Conservation (phyloP, 2,888 invertebrate species). For the Mantis religiosa region DNA sequence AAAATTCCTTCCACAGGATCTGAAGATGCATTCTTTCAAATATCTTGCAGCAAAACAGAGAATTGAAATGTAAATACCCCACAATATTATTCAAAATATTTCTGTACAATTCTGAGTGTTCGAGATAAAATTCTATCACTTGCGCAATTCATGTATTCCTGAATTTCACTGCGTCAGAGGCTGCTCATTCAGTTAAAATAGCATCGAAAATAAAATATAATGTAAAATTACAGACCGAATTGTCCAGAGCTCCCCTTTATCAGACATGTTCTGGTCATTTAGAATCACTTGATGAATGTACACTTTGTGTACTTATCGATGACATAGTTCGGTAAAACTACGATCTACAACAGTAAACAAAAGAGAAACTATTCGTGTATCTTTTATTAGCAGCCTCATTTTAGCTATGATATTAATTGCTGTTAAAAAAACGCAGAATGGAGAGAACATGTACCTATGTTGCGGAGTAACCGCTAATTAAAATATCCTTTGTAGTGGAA, state of each 20-base stretch:
- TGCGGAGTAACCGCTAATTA: background rate
- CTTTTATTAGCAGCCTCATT: background rate
- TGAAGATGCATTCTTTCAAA: too few relatives aligned
- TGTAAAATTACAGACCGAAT: too few relatives aligned
- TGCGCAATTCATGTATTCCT: too few relatives aligned
- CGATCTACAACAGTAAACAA: background rate
- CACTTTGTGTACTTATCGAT: background rate
- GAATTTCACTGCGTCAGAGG: too few relatives aligned
- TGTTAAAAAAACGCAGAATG: background rate
- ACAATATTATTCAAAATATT: too few relatives aligned
- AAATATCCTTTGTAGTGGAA: background rate
- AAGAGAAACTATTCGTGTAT: background rate
- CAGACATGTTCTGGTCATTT: background rate
- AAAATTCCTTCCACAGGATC: too few relatives aligned
- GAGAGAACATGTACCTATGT: background rate
- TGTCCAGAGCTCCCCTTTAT: background rate
- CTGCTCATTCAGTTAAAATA: too few relatives aligned
- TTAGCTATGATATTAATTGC: background rate
- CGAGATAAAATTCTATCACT: too few relatives aligned
- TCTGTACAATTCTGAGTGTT: too few relatives aligned
- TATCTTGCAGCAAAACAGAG: too few relatives aligned
- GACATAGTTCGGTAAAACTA: background rate
- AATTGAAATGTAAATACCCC: too few relatives aligned
- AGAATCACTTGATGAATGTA: background rate
- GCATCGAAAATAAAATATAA: too few relatives aligned